These are phyloP conservation scores for Halesus radiatus DNA, from an alignment of 1,140 invertebrate species.

Conservation along the genomic window DNA sequence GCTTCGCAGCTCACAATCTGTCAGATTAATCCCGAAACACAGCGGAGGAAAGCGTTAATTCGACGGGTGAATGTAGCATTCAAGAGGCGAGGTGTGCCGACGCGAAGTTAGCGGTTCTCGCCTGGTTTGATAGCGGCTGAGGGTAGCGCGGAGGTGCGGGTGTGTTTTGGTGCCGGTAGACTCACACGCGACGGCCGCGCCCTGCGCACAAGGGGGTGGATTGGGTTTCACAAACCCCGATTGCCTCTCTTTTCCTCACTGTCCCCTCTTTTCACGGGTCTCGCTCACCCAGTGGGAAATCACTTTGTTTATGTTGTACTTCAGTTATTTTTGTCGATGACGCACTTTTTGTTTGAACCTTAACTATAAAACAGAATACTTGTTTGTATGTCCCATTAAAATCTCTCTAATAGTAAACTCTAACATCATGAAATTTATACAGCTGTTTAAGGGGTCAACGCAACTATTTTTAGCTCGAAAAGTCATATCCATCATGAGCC, in stretches of 20 bases:
- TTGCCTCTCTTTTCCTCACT: constrained; percentile 14
- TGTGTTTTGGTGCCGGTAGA: constrained; percentile 26
- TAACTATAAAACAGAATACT: too few relatives aligned
- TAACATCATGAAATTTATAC: too few relatives aligned
- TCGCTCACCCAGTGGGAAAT: not conserved
- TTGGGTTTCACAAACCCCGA: not conserved
- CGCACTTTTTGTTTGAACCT: too few relatives aligned
- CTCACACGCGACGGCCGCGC: constrained; percentile 49
- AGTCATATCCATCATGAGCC: too few relatives aligned
- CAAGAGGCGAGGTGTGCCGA: constrained; percentile 15
- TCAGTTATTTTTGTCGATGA: too few relatives aligned
- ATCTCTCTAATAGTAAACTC: too few relatives aligned
- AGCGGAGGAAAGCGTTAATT: not conserved
- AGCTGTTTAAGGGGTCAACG: too few relatives aligned
- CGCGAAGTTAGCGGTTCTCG: not conserved
- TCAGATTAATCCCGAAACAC: constrained; percentile 3
- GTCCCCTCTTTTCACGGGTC: not conserved
- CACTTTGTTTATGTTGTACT: too few relatives aligned
- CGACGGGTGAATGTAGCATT: not conserved
- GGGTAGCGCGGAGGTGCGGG: not conserved
- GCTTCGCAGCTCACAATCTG: not conserved
- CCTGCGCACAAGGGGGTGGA: constrained; percentile 34
- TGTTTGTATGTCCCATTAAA: too few relatives aligned
- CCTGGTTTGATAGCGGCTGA: too few relatives aligned
- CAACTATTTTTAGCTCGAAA: too few relatives aligned